Conservation (phyloP, 35 echinoderm and acorn worm species). For the Apostichopus parvimensis region DNA sequence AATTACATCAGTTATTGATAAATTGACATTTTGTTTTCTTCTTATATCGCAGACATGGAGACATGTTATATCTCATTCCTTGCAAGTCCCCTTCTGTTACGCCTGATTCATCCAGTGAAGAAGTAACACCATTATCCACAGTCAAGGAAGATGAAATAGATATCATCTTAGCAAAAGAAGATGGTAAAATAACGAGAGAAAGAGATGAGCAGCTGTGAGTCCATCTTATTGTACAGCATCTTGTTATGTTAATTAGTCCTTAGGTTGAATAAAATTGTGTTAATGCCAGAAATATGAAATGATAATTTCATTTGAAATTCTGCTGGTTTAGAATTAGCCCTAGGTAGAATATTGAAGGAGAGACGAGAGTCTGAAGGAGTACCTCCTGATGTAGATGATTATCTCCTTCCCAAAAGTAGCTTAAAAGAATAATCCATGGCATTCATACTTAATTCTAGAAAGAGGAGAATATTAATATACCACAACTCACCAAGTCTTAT, state of each 20-base stretch:
- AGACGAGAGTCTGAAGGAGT: too few relatives aligned
- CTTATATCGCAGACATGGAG: constrained; percentile 79
- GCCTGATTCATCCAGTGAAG: constrained; percentile 38
- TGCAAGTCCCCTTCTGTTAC: constrained; percentile 31
- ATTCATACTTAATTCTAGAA: too few relatives aligned
- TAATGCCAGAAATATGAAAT: not conserved
- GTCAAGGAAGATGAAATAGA: constrained; percentile 94
- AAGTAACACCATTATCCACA: constrained; percentile 9
- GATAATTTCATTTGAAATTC: not conserved
- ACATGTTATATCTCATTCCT: constrained; percentile 85
- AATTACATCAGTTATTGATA: not conserved
- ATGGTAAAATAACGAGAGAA: constrained; percentile 86
- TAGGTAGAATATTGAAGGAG: too few relatives aligned
- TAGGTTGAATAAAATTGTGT: not conserved
- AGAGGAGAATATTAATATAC: too few relatives aligned
- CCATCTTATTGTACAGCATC: not conserved
- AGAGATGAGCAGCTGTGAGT: constrained; percentile 97
- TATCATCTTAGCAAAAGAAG: constrained; percentile 72
- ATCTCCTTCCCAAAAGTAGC: too few relatives aligned
- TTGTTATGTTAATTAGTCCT: too few relatives aligned
- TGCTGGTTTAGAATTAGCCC: not conserved
- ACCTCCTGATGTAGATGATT: too few relatives aligned
- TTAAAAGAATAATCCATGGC: too few relatives aligned
- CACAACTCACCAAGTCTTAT: too few relatives aligned
- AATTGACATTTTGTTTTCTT: not conserved